Evolutionary conservation across 1,140 invertebrate species (phyloP), one percentile per base, ranked within the genome.

Genomic region (Melitaea cinxia): DNA sequence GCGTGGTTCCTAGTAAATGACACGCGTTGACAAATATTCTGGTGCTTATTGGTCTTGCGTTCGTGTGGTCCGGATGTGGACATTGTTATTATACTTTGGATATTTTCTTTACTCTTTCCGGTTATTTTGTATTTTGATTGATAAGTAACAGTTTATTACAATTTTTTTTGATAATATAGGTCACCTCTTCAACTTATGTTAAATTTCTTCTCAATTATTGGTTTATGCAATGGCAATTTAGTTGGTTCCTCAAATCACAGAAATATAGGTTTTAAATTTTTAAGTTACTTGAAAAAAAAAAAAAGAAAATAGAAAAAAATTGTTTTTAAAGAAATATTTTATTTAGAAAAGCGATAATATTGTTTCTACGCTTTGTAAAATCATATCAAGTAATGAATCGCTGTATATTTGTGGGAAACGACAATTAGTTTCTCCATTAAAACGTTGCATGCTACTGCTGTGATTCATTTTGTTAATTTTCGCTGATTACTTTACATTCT

Each of bases 51-150:
- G 79, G 82, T 77, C 65, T 80, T 66, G 75, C 61, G 62, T 67
- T 64, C 62, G 78, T 81, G 81, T 80, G 77, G 78, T 79, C 82
- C 85, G 85, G 85, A 88, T 80, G 82, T 85, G 21, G 39, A 69
- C 37, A 77, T 77, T 80, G 77, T 76, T 74, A 78, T 78, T 63
- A 76, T 71, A 42, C 6, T 75, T 67, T 53, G 55, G 73, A 69
- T 60, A 74, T 72, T 77, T 78, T 78, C 63, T 71, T 70, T 75
- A 65, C 57, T 49, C 35, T 69, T 42, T 76, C 67, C 71, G 72
- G 68, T 71, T 30, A 19, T 6, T 39, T 28, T 53, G n/a, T 47
- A 50, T 67, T 39, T 2, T 26, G 24, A 4, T 26, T 26, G 24
- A 26, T 26, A 4, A 4, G 24, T 26, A 2, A 26, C 6, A 10